Evolutionary conservation across 2,113 vertebrate genomes (phyloP), one percentile per base, ranked within the genome.

Genomic region (Forbesichthys papilliferus): DNA sequence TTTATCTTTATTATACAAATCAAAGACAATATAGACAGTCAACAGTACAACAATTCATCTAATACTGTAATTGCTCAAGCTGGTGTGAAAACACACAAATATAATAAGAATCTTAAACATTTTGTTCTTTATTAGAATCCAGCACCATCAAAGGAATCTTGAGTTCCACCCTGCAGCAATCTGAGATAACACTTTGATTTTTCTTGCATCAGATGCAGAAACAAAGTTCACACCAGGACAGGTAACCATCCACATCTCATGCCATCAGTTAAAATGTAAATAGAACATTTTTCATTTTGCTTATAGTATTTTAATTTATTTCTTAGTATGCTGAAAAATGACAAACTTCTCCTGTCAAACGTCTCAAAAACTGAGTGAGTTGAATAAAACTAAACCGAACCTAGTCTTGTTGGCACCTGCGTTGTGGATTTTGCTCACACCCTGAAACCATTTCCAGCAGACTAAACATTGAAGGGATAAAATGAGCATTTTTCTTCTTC

Each of bases 1-100:
- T 87, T 81, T 77, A 78, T 80, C 83, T 89, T 90, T 90, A 89
- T 89, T 87, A 27, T 27, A 88, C 84, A 89, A 91, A 87, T 87
- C 85, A 85, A 82, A 73, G 84, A 82, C 82, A 79, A 42, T 42
- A 84, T 69, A 82, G 87, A 79, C 86, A 88, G 78, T 62, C 64
- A 73, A 85, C 89, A 81, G 72, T 84, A 88, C 87, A 88, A 86
- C 85, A 85, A 79, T 68, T 84, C 58, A 80, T 83, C 85, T 87
- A 89, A 91, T 77, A 91, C 85, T 88, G 85, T 78, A 82, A 84
- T 86, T 80, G 83, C 70, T 82, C 71, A 68, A 77, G 69, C 79
- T 81, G 74, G 82, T 56, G 34, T 60, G 63, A 82, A 71, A 69
- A 85, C 73, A 61, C 77, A 82, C 70, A 71, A 2, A 66, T 62